These are phyloP conservation scores for Rousettus madagascariensis DNA, from an alignment of 2,797 vertebrate species.

Conservation along the genomic window DNA sequence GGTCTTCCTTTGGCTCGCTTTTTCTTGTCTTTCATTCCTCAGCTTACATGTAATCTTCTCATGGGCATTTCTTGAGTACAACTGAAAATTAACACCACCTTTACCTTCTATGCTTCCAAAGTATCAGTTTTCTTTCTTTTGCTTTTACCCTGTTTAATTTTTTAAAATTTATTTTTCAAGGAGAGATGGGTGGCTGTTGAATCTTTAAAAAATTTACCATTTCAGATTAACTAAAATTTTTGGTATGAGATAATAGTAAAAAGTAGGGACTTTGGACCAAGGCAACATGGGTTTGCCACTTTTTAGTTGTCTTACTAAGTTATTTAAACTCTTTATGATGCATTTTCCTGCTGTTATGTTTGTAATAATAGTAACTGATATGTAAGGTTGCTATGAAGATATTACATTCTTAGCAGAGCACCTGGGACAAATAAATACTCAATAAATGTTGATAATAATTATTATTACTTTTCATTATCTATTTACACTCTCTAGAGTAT, in stretches of 20 bases:
- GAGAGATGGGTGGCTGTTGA: not conserved
- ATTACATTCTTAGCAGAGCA: not conserved
- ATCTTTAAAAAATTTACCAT: not conserved
- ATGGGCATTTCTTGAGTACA: not conserved
- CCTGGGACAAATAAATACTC: not conserved
- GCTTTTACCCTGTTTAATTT: not conserved
- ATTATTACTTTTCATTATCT: not conserved
- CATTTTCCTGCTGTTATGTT: not conserved
- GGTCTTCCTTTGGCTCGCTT: not conserved
- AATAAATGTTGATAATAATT: not conserved
- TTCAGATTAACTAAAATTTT: not conserved
- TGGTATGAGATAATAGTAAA: not conserved
- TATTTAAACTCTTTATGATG: not conserved
- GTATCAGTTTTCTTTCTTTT: not conserved
- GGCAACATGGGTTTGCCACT: not conserved
- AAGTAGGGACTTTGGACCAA: not conserved
- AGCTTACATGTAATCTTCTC: not conserved
- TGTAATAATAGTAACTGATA: not conserved
- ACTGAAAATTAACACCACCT: not conserved
- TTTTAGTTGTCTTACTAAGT: not conserved
- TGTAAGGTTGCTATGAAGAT: not conserved
- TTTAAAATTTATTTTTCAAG: not conserved
- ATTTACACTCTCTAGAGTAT: not conserved
- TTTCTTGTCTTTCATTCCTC: not conserved
- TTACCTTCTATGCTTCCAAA: not conserved